These are phyloP conservation scores for Drosophila burlai DNA, from an alignment of 1,140 invertebrate species.

Conservation along the genomic window DNA sequence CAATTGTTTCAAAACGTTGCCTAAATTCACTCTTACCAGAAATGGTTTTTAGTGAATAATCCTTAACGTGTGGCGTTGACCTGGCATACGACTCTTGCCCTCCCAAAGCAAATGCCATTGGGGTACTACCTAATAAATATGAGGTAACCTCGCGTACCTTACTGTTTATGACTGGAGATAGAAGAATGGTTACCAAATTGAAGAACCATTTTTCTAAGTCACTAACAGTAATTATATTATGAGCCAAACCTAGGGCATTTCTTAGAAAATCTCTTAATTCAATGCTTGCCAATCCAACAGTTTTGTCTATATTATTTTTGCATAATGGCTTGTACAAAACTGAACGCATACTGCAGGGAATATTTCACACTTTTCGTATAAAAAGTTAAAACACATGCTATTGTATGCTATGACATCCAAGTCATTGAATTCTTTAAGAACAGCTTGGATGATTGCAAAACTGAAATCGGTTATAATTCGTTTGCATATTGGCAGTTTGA, in stretches of 20 bases:
- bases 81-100: not conserved
- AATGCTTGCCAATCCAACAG: not conserved
- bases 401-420: not conserved
- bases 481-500: too few species aligned
- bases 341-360: too few species aligned
- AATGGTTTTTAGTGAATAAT: not conserved
- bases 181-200: not conserved
- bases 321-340: not conserved
- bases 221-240: not conserved
- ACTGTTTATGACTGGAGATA: not conserved
- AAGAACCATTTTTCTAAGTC: conserved; percentile 2
- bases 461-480: too few species aligned
- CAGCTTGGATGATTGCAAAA: not conserved
- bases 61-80: not conserved
- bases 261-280: not conserved
- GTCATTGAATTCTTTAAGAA: not conserved
- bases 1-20: not conserved
- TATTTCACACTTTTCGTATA: too few species aligned
- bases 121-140: not conserved
- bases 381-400: not conserved
- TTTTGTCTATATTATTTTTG: not conserved
- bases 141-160: too few species aligned
- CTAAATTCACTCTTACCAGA: not conserved
- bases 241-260: not conserved
- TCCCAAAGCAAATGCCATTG: not conserved